Conservation (phyloP, 1,140 invertebrate genomes). For the Drosophila serrata region DNA sequence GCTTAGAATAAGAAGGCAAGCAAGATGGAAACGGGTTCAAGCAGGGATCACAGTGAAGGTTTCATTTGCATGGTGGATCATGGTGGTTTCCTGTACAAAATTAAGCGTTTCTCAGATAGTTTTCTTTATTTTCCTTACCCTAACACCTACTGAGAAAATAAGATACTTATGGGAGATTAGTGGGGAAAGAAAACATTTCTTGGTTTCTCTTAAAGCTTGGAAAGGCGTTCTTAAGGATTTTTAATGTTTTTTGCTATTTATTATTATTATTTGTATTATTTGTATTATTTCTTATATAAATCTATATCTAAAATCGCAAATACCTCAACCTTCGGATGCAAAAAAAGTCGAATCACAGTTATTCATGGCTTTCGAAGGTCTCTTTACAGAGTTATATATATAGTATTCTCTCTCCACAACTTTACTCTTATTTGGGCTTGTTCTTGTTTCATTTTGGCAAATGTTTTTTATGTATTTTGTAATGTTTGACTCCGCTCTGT, state of each 20-base stretch:
- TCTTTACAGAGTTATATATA: not conserved
- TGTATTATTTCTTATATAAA: not conserved
- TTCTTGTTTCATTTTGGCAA: conserved; percentile 40
- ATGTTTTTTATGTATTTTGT: conserved; percentile 4
- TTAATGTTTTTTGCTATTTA: not conserved
- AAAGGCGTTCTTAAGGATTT: not conserved
- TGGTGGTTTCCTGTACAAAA: conserved; percentile 17
- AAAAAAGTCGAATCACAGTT: conserved; percentile 6
- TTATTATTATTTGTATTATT: not conserved
- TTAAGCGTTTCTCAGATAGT: conserved; percentile 6
- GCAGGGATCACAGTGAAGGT: conserved; percentile 4
- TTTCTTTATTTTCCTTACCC: not conserved
- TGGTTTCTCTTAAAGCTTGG: not conserved
- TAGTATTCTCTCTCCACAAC: conserved; percentile 21
- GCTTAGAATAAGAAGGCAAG: not conserved
- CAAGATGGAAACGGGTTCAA: conserved; percentile 16
- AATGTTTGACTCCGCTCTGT: conserved; percentile 10
- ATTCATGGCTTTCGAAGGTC: conserved; percentile 33
- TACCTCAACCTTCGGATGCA: conserved; percentile 15
- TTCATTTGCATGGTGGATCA: conserved; percentile 6
- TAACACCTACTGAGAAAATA: conserved; percentile 1
- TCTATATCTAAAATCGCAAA: too few species aligned
- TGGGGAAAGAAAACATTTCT: not conserved
- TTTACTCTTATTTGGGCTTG: conserved; percentile 28
- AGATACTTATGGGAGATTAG: not conserved